phyloP scores from a whole-genome alignment of 1,140 invertebrate genomes.

The Aleiodes sp. region DNA sequence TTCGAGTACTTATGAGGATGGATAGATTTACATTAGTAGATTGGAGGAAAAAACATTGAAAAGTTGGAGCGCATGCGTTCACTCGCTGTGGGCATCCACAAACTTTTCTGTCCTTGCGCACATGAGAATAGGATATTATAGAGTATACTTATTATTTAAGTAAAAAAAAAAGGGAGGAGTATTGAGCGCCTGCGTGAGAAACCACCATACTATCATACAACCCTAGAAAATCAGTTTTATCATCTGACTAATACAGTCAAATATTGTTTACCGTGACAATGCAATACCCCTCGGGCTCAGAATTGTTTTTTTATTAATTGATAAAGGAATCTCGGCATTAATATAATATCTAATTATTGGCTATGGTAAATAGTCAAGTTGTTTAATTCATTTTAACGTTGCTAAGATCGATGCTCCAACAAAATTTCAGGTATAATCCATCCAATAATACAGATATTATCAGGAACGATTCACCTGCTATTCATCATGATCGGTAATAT shows the following conservation, averaged over 20 bases:
- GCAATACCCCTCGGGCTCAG: too few relatives aligned
- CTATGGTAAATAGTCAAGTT: background rate
- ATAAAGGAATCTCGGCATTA: too few relatives aligned
- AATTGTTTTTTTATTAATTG: too few relatives aligned
- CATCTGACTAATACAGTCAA: too few relatives aligned
- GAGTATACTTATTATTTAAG: too few relatives aligned
- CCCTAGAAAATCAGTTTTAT: background rate
- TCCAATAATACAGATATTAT: slow-evolving; percentile 35
- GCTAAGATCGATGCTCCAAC: slow-evolving; percentile 37
- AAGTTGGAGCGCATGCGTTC: too few relatives aligned
- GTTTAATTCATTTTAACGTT: slow-evolving; percentile 5
- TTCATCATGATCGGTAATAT: slow-evolving; percentile 36
- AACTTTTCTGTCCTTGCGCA: too few relatives aligned
- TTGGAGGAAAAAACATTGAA: too few relatives aligned
- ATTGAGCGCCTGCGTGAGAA: background rate
- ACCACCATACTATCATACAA: background rate
- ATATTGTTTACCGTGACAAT: too few relatives aligned
- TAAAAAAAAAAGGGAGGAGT: background rate
- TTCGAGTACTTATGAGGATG: background rate
- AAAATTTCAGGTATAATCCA: slow-evolving; percentile 34
- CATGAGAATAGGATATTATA: too few relatives aligned
- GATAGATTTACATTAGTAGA: too few relatives aligned
- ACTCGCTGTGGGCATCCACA: too few relatives aligned
- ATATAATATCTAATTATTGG: background rate
- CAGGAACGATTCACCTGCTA: slow-evolving; percentile 31